Conservation (phyloP, 2,113 vertebrate species). For the Leptobrachium ailaonicum region DNA sequence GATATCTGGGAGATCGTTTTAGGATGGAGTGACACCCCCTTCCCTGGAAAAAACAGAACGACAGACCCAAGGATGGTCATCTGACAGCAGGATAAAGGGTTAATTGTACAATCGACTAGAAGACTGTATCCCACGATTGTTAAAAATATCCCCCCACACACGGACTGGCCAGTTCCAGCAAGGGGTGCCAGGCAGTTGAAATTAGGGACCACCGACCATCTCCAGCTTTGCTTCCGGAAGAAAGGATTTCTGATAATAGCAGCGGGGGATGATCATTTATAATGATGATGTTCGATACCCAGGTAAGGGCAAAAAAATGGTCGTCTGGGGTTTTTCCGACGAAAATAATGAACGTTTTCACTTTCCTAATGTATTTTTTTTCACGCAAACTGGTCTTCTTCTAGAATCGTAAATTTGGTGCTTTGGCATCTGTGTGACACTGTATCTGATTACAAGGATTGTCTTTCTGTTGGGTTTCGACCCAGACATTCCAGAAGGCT, state of each 20-base stretch:
- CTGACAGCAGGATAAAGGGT: conserved; percentile 2
- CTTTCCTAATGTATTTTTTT: too few relatives aligned
- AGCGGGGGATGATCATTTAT: conserved; percentile 21
- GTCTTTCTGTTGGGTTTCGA: too few relatives aligned
- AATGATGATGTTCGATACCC: conserved; percentile 48
- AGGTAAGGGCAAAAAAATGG: conserved; percentile 12
- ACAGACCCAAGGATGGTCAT: conserved; percentile 1
- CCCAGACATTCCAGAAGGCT: too few relatives aligned
- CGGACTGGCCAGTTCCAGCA: neutral
- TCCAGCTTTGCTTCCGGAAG: neutral
- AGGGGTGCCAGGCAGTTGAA: conserved; percentile 12
- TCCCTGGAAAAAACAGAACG: neutral
- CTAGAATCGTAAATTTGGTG: too few relatives aligned
- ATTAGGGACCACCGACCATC: conserved; percentile 6
- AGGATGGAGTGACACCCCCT: conserved; percentile 10
- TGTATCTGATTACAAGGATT: too few relatives aligned
- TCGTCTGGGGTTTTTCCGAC: too few relatives aligned
- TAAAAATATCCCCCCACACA: neutral
- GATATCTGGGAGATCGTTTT: neutral
- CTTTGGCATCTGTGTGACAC: too few relatives aligned
- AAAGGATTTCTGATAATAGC: conserved; percentile 10
- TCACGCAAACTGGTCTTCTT: too few relatives aligned
- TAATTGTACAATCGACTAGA: neutral
- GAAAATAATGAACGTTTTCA: too few relatives aligned
- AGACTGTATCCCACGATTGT: neutral